A percentile compares a stretch with the other conserved stretches of the same genome.
Conservation (phyloP, 2,797 vertebrate species). For the Carcharodon carcharias region DNA sequence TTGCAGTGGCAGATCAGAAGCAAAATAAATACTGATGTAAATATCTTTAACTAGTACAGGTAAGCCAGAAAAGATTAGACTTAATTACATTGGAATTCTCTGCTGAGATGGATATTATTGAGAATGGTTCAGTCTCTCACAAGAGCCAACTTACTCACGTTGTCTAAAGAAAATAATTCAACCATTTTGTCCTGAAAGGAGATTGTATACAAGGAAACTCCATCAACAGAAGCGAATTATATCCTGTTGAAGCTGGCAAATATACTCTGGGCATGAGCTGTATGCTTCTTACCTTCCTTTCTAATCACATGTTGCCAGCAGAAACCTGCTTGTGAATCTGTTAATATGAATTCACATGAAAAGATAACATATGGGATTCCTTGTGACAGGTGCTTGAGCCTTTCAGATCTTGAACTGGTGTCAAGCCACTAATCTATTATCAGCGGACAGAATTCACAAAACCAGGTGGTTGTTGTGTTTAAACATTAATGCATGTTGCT, state of each 20-base stretch:
- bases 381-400: neutral
- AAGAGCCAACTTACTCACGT: neutral
- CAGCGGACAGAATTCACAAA: neutral
- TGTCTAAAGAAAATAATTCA: neutral
- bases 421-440: neutral
- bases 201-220: neutral
- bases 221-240: neutral
- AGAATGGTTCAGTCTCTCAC: neutral
- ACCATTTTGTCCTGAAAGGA: neutral
- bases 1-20: neutral
- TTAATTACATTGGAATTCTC: neutral
- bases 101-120: neutral
- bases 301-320: neutral
- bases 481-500: neutral
- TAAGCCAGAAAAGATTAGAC: neutral
- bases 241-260: neutral
- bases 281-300: neutral
- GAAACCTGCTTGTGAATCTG: neutral
- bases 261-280: neutral
- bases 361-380: neutral
- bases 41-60: neutral
- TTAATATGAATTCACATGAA: neutral
- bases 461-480: neutral
- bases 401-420: neutral
- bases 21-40: neutral